Percentiles rank a stretch among this genome's conserved stretches.
Conservation (phyloP, 1,140 invertebrate genomes). For the Tenebrio molitor region DNA sequence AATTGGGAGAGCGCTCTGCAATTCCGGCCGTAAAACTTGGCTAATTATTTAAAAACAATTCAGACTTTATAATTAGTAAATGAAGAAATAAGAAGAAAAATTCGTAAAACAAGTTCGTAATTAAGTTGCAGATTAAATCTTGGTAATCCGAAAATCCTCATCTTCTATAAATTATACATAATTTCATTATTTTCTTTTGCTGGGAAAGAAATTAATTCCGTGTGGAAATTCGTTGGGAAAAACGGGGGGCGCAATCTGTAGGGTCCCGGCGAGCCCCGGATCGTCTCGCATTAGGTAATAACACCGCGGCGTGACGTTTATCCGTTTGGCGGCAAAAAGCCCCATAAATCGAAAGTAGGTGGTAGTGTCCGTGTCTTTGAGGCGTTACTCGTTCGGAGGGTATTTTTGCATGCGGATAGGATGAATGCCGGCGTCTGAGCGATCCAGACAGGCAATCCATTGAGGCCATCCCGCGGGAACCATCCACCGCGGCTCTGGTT, state of each 20-base stretch:
- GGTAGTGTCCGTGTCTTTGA: constrained; percentile 56
- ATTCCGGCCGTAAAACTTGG: constrained; percentile 53
- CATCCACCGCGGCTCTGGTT: constrained; percentile 57
- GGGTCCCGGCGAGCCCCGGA: too few relatives aligned
- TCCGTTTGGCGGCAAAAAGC: constrained; percentile 42
- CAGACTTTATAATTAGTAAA: constrained; percentile 59
- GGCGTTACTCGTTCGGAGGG: constrained; percentile 52
- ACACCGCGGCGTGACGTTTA: constrained; percentile 20
- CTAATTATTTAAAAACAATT: constrained; percentile 62
- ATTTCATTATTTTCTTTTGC: constrained; percentile 49
- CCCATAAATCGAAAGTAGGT: constrained; percentile 56
- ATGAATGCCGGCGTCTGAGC: constrained; percentile 60
- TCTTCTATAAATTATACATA: constrained; percentile 58
- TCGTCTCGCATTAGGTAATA: constrained; percentile 31
- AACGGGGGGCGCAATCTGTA: too few relatives aligned
- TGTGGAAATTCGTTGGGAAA: not conserved
- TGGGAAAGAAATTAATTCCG: constrained; percentile 26
- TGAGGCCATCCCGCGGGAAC: constrained; percentile 54
- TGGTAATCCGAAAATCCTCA: constrained; percentile 61
- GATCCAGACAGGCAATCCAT: constrained; percentile 62
- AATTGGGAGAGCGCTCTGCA: constrained; percentile 46
- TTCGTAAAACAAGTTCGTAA: constrained; percentile 59
- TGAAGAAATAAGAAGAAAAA: constrained; percentile 60
- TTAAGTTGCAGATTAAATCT: constrained; percentile 60
- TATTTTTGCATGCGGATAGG: constrained; percentile 62